phyloP scores from a whole-genome alignment of 2,888 invertebrate genomes.

The Xanthorhoe designata region DNA sequence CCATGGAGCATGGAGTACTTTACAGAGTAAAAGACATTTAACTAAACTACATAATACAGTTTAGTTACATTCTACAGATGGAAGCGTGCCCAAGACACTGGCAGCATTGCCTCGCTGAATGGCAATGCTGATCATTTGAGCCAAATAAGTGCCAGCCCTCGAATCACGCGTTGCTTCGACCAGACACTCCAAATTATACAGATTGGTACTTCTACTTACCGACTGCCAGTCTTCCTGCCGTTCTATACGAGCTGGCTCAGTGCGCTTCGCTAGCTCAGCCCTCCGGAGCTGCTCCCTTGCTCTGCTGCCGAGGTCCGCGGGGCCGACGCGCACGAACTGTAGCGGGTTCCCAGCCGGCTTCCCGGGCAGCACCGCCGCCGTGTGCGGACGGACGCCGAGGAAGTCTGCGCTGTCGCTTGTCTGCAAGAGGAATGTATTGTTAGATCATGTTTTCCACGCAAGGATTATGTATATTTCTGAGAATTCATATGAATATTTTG shows the following conservation, averaged over 20 bases:
- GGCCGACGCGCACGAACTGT: constrained; percentile 95
- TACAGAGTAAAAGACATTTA: too few species aligned
- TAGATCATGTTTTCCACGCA: neutral
- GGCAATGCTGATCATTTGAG: too few species aligned
- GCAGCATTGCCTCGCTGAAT: too few species aligned
- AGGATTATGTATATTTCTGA: too few species aligned
- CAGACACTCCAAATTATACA: too few species aligned
- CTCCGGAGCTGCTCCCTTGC: constrained; percentile 94
- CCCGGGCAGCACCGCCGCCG: constrained; percentile 89
- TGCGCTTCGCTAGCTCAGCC: constrained; percentile 93
- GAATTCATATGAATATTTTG: too few species aligned
- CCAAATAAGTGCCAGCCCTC: too few species aligned
- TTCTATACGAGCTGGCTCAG: constrained; percentile 92
- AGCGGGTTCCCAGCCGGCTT: constrained; percentile 95
- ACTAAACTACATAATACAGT: too few species aligned
- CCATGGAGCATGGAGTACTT: too few species aligned
- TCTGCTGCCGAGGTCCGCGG: constrained; percentile 93
- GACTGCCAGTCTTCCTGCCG: constrained; percentile 97
- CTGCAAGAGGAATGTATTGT: constrained; percentile 54
- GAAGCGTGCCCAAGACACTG: too few species aligned
- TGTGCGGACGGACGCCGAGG: constrained; percentile 80
- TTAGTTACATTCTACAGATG: too few species aligned
- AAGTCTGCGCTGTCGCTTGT: constrained; percentile 83
- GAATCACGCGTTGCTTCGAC: too few species aligned
- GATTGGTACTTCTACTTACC: constrained; percentile 81